phyloP scores from a whole-genome alignment of 2,113 vertebrate genomes.

The Poeciliopsis occidentalis region DNA sequence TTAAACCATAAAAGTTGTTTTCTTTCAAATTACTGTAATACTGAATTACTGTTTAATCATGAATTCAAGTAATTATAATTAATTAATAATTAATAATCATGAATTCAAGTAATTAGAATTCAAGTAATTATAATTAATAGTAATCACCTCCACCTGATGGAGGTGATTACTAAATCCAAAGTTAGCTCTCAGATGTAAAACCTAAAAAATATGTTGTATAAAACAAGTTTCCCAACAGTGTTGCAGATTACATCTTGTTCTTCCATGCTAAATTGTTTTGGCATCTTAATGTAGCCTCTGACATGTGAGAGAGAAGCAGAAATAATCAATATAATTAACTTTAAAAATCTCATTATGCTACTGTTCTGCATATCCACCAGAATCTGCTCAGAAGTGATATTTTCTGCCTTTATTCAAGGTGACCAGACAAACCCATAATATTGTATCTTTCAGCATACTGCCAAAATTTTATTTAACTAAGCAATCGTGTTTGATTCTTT shows the following conservation, averaged over 20 bases:
- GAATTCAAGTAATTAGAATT: background rate
- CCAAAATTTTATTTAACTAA: background rate
- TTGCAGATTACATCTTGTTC: conserved; percentile 22
- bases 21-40: too few species aligned
- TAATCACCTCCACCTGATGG: too few species aligned
- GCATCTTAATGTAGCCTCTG: conserved; percentile 45
- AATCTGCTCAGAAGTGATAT: conserved; percentile 8
- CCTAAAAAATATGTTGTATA: background rate
- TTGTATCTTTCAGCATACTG: background rate
- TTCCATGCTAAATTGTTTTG: conserved; percentile 59
- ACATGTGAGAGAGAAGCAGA: conserved; percentile 49
- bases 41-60: background rate
- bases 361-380: conserved; percentile 39
- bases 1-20: too few species aligned
- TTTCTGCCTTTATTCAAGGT: background rate
- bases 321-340: conserved; percentile 59
- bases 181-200: background rate
- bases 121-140: background rate
- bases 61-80: background rate
- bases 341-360: conserved; percentile 51
- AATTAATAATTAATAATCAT: too few species aligned
- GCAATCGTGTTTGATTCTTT: conserved; percentile 2
- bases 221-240: conserved; percentile 16
- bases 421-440: background rate
- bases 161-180: background rate